These are phyloP conservation scores for Colaptes auratus DNA, from an alignment of 2,113 vertebrate genomes.

Conservation along the genomic window DNA sequence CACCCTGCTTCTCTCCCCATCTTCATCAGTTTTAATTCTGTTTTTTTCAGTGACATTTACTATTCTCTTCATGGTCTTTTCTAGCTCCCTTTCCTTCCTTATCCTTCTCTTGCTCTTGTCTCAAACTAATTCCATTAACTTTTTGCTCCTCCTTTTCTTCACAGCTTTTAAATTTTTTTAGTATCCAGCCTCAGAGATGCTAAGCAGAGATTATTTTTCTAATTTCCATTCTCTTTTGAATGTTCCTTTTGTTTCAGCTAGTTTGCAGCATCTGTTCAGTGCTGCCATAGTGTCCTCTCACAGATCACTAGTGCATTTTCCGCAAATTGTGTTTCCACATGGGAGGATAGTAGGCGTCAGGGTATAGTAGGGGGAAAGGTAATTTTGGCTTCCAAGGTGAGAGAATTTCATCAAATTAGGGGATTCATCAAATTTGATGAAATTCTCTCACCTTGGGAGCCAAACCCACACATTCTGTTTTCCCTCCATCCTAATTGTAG, in stretches of 20 bases:
- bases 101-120: neutral
- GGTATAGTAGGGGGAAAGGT: too few species aligned
- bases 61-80: neutral
- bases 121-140: neutral
- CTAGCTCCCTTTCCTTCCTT: neutral
- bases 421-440: neutral
- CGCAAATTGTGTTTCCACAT: neutral
- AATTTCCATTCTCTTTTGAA: neutral
- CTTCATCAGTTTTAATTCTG: neutral
- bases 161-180: neutral
- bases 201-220: neutral
- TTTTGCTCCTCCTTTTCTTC: neutral
- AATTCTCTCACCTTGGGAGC: neutral
- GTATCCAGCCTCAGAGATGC: neutral
- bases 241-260: neutral
- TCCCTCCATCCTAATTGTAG: neutral
- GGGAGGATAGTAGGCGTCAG: neutral
- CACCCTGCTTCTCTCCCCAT: neutral
- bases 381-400: too few species aligned
- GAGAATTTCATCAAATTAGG: too few species aligned
- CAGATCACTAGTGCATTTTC: neutral
- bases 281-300: neutral
- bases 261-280: neutral
- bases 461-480: fast-evolving
- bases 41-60: neutral